Evolutionary conservation across 2,888 invertebrate species (phyloP).

Genomic region (Philaethria dido): DNA sequence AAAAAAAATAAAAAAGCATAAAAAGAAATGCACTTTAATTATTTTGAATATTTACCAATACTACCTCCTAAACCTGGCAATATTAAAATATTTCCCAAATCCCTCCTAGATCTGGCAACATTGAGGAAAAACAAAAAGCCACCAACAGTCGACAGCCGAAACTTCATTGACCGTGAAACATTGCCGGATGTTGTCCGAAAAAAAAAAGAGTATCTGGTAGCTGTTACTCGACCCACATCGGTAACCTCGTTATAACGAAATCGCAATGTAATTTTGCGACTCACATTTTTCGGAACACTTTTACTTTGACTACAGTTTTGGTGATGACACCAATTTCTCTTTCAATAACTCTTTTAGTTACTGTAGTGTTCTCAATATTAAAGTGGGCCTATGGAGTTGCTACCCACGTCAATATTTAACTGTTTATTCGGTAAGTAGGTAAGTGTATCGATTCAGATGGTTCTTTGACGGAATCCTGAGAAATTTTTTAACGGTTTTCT

Average conservation of each 20-base stretch:
- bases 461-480: conserved; percentile 1
- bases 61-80: too few species aligned
- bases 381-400: conserved; percentile 20
- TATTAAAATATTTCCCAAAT: background rate
- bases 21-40: too few species aligned
- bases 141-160: conserved; percentile 50
- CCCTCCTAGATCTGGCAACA: conserved; percentile 4
- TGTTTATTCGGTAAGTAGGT: background rate
- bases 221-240: conserved; percentile 81
- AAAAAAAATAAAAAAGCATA: too few species aligned
- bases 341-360: conserved; percentile 60
- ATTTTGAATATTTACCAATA: too few species aligned
- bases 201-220: conserved; percentile 71
- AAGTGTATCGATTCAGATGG: conserved; percentile 1
- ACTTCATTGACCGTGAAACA: conserved; percentile 65
- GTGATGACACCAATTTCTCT: conserved; percentile 82
- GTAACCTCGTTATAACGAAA: conserved; percentile 80
- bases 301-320: conserved; percentile 74
- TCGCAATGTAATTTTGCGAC: conserved; percentile 83
- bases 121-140: conserved; percentile 34
- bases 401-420: conserved; percentile 3
- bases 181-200: conserved; percentile 63
- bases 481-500: background rate
- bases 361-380: conserved; percentile 26
- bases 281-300: conserved; percentile 81